Evolutionary conservation across 2,113 vertebrate species (phyloP), one percentile per base, ranked within the genome.

Genomic region (Pseudorectes ferrugineus): DNA sequence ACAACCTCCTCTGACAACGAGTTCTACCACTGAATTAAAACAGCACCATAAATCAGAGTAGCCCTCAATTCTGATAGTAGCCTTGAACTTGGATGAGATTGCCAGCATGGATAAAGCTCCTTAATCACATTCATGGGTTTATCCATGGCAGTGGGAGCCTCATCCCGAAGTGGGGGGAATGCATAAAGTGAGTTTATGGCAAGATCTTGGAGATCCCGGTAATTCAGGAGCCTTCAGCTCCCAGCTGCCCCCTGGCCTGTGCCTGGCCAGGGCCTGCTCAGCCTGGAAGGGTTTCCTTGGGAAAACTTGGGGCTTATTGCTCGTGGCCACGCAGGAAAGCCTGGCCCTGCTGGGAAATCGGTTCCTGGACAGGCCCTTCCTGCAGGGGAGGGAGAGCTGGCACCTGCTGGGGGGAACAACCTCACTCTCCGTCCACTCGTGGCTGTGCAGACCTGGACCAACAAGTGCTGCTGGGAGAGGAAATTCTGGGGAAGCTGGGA

Each of bases 271-370:
- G 35, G 4, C 55, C 61, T 89, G 84, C 51, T 57, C 42, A 65
- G 54, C 40, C 72, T 73, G 59, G 12, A 62, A 29, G 22, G 59
- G 6, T 11, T 59, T 54, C 33, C 29, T 54, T 18, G 26, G 63
- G 59, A 62, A 80, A 77, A 45, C 9, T 16, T 67, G 4, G 14
- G 52, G 28, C 12, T 59, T n/a, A 1, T 35, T 31, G 23, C 24
- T 70, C 0, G 1, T 2, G 12, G 40, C 24, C 6, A 1, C 0
- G 5, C 33, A 40, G 28, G 33, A 62, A 71, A 93, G 29, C 23
- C 55, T 55, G 46, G 13, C 24, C 46, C 28, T 82, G 40, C 29
- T 77, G 59, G 33, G 79, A 68, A 10, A 16, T 46, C 0, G 18
- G 24, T 11, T 21, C 2, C 43, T 63, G 51, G 11, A 1, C 6